Conservation (phyloP, 2,888 invertebrate species). For the Philereme vetulata region DNA sequence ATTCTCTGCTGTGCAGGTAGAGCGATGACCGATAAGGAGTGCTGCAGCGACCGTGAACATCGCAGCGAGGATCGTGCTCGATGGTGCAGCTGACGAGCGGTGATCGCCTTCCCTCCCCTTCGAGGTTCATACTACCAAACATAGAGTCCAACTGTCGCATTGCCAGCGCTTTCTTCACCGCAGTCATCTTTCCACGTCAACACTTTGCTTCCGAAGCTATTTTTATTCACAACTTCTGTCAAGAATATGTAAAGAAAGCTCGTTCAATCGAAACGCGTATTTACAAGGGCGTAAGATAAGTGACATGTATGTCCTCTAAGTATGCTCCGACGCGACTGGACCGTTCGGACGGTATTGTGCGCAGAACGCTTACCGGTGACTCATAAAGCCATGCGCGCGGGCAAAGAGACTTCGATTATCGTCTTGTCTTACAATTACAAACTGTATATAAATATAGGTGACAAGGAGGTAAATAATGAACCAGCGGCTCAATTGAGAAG, state of each 20-base stretch:
- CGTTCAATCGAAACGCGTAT: conserved; percentile 50
- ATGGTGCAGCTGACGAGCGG: conserved; percentile 79
- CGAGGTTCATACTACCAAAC: conserved; percentile 86
- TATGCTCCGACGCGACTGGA: conserved; percentile 80
- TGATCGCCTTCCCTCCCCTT: conserved; percentile 73
- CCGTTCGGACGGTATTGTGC: conserved; percentile 76
- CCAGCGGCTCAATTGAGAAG: conserved; percentile 50
- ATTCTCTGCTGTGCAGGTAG: conserved; percentile 76
- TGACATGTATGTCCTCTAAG: conserved; percentile 79
- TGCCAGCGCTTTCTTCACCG: conserved; percentile 86
- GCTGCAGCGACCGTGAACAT: conserved; percentile 86
- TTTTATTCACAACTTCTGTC: conserved; percentile 57
- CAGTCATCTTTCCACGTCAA: conserved; percentile 64
- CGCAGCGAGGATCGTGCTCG: conserved; percentile 86
- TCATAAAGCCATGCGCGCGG: conserved; percentile 76
- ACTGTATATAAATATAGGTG: conserved; percentile 66
- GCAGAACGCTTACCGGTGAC: conserved; percentile 75
- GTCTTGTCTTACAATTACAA: conserved; percentile 71
- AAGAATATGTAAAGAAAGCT: conserved; percentile 43
- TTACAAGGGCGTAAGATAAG: conserved; percentile 57
- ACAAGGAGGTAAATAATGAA: conserved; percentile 76
- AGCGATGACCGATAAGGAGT: conserved; percentile 75
- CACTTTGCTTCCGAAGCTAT: conserved; percentile 43
- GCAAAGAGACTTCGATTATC: conserved; percentile 72
- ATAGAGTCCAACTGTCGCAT: conserved; percentile 89